These are phyloP conservation scores for Coilia nasus DNA, from an alignment of 2,797 vertebrate genomes.

Conservation along the genomic window DNA sequence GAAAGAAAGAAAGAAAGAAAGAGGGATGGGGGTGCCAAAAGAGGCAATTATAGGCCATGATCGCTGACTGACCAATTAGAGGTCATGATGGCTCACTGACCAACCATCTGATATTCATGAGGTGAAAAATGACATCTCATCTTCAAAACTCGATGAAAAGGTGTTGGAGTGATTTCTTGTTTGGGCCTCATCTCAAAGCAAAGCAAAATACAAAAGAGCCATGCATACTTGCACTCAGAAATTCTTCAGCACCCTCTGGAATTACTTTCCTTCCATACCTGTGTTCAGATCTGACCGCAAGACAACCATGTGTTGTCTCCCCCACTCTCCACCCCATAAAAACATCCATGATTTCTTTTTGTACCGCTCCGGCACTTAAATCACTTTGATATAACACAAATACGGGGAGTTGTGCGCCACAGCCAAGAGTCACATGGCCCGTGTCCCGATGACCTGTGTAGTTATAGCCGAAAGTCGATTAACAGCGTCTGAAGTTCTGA, in stretches of 20 bases:
- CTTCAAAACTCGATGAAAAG: not conserved
- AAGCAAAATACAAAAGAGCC: not conserved
- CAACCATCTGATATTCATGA: not conserved
- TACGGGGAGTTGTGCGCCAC: constrained; percentile 44
- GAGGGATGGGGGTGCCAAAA: not conserved
- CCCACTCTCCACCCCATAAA: constrained; percentile 15
- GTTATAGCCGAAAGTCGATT: constrained; percentile 42
- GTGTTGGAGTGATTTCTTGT: not conserved
- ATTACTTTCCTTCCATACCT: not conserved
- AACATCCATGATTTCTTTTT: constrained; percentile 15
- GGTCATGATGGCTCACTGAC: not conserved
- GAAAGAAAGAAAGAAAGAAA: not conserved
- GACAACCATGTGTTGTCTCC: not conserved
- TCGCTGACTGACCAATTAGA: not conserved
- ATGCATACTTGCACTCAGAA: no score
- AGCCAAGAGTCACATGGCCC: constrained; percentile 46
- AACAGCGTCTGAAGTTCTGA: constrained; percentile 33
- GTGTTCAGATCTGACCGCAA: not conserved
- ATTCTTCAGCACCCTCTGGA: no score
- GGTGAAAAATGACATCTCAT: not conserved
- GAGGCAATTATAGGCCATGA: not conserved
- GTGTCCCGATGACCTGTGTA: constrained; percentile 39
- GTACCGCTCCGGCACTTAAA: constrained; percentile 56
- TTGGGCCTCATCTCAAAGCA: not conserved
- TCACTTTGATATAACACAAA: constrained; percentile 51